Conservation (phyloP, 2,888 invertebrate genomes). For the Caenorhabditis sp. region DNA sequence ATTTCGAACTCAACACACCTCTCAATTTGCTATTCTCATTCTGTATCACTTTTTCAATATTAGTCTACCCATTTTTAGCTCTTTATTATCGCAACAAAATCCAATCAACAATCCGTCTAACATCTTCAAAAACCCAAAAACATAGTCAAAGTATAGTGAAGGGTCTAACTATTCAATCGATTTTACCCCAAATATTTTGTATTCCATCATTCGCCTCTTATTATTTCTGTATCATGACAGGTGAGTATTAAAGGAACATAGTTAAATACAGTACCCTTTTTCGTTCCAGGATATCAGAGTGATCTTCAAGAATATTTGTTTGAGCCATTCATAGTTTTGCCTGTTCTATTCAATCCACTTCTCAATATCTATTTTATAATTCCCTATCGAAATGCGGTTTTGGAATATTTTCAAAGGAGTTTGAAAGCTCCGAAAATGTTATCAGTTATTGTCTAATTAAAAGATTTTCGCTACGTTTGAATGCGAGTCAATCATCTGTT, state of each 20-base stretch:
- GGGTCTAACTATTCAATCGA: not conserved
- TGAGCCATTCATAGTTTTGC: not conserved
- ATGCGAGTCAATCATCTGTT: no score
- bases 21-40: no score
- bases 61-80: no score
- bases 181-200: not conserved
- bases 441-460: no score
- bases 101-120: not conserved
- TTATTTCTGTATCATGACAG: not conserved
- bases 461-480: no score
- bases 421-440: no score
- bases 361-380: not conserved
- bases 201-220: not conserved
- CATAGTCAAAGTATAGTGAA: not conserved
- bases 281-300: not conserved
- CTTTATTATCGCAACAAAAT: no score
- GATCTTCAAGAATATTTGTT: not conserved
- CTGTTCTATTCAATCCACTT: not conserved
- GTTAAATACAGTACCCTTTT: not conserved
- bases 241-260: not conserved
- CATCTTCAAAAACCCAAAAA: not conserved
- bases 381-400: not conserved
- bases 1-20: no score
- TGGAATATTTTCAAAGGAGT: not conserved
- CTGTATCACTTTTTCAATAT: no score